Conservation (phyloP, 1,140 invertebrate genomes). For the Lepeophtheirus salmonis region DNA sequence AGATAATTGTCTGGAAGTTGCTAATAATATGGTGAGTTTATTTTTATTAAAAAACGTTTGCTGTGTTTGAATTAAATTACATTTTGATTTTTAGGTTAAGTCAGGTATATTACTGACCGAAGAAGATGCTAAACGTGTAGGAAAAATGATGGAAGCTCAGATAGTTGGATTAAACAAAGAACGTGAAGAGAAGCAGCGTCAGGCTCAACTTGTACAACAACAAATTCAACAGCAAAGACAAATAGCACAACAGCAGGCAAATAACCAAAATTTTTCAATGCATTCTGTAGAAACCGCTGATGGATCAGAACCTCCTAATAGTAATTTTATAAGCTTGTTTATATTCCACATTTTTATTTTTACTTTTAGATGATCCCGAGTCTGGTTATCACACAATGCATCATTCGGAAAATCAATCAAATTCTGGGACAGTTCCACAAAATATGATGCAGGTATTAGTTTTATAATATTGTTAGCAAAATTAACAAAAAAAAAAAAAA, state of each 20-base stretch:
- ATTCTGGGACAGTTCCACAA: background rate
- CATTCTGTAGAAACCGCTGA: background rate
- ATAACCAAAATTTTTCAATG: no score
- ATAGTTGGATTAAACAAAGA: conserved; percentile 14
- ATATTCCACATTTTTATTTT: no score
- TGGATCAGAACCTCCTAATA: conserved; percentile 6
- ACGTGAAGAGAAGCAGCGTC: conserved; percentile 19
- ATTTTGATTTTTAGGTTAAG: conserved; percentile 7
- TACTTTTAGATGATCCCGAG: background rate
- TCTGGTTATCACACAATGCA: background rate
- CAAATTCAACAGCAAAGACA: conserved; percentile 19
- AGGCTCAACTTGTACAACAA: conserved; percentile 21
- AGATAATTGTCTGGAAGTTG: conserved; percentile 86
- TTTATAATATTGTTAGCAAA: no score
- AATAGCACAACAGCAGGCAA: conserved; percentile 12
- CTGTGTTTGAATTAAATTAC: background rate
- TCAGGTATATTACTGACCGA: conserved; percentile 16
- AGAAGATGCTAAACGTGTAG: conserved; percentile 17
- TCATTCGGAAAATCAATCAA: background rate
- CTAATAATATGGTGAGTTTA: conserved; percentile 65
- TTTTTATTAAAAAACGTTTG: background rate
- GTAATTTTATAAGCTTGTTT: no score
- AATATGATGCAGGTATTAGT: background rate
- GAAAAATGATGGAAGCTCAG: conserved; percentile 20
- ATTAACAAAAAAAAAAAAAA: no score